Base-by-base conservation (phyloP, 2,888 invertebrate genomes). In the Galeruca laticollis region DNA sequence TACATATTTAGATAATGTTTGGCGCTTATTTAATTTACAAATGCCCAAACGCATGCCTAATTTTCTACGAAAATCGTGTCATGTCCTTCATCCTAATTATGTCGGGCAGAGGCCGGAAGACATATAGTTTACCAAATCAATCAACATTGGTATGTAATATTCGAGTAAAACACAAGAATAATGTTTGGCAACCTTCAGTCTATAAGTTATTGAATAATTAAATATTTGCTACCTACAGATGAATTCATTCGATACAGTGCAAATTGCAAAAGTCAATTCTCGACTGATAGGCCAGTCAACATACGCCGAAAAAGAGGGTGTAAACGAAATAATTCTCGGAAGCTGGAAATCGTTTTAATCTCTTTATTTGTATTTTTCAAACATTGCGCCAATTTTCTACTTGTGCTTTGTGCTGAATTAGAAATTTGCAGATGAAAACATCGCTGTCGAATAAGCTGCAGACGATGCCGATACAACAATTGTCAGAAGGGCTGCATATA, bases 181-280 rank as follows among this genome's bases (percentile, higher is more conserved):
- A 0, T 56, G 35, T 56, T 64, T 56, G 20, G 40, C 37, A 57
- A 64, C 64, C 64, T 64, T 64, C 64, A 57, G 31, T 33, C 54
- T 63, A 56, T 64, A 54, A 56, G 56, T 31, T 64, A 64, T 56
- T 56, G 56, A 64, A 64, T 64, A 64, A 63, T 56, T 63, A 63
- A 64, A 64, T 64, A 64, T 64, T 64, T 64, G 47, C 64, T 64
- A 40, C 64, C 64, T 33, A 56, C 64, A 40, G 54, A 26, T 63
- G 43, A 56, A 64, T 56, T 56, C 54, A 57, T 33, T 64, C 15
- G 15, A 47, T 47, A 15, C 52, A 47, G 63, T 49, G 60, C 59
- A 57, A 69, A 63, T 59, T 69, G 47, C 59, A 26, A 69, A 69
- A 60, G 33, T 26, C n/a, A 69, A 60, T 60, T 64, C 60, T 62